Conservation (phyloP, 2,113 vertebrate genomes). For the Passer domesticus region DNA sequence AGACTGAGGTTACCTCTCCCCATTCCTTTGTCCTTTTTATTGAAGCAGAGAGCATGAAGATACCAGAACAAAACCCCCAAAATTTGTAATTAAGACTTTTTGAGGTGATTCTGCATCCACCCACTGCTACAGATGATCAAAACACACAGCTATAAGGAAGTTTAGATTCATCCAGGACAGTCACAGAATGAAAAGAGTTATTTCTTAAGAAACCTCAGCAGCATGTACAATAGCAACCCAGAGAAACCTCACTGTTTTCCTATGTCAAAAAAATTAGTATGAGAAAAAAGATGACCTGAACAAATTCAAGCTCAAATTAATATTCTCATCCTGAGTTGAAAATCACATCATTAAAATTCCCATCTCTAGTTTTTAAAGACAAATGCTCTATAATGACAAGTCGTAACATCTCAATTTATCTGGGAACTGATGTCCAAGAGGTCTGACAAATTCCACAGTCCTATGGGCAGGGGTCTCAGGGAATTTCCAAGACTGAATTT, state of each 20-base stretch:
- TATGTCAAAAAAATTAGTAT: background rate
- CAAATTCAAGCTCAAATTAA: background rate
- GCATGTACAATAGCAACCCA: background rate
- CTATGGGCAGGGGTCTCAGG: background rate
- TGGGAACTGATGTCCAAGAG: background rate
- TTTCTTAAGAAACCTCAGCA: background rate
- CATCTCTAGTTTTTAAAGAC: background rate
- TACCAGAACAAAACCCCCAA: background rate
- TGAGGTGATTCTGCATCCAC: background rate
- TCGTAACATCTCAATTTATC: background rate
- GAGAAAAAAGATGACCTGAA: background rate
- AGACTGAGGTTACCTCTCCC: background rate
- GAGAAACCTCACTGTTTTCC: background rate
- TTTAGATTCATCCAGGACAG: background rate
- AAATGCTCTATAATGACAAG: background rate
- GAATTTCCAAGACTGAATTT: background rate
- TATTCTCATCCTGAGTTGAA: background rate
- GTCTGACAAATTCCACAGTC: background rate
- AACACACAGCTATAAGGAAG: background rate
- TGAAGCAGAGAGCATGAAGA: background rate
- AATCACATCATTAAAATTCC: background rate
- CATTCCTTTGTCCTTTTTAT: background rate
- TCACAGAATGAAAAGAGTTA: background rate
- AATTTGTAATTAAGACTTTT: background rate
- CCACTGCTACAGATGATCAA: background rate